Conservation (phyloP, 2,888 invertebrate genomes). For the Nineta flava region DNA sequence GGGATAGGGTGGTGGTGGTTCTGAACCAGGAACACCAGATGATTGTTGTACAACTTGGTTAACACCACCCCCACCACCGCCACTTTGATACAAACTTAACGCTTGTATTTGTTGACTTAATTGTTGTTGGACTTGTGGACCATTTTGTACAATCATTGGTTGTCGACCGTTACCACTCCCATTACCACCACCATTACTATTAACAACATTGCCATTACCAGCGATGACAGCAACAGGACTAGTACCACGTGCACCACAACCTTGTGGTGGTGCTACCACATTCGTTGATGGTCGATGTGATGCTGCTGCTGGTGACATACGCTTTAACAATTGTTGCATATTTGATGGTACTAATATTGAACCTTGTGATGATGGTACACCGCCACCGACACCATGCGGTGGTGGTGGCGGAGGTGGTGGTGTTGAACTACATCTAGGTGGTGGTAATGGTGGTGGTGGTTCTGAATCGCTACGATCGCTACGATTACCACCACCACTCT, state of each 20-base stretch:
- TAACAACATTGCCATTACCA: no score
- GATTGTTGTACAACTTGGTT: conserved; percentile 15
- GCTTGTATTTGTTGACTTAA: conserved; percentile 80
- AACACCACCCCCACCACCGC: conserved; percentile 18
- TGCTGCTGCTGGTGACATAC: conserved; percentile 60
- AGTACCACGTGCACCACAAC: conserved; percentile 35
- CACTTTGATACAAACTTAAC: conserved; percentile 55
- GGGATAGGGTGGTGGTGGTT: conserved; percentile 35
- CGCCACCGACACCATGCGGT: conserved; percentile 16
- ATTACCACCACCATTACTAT: no score
- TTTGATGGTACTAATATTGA: conserved; percentile 38
- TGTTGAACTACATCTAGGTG: conserved; percentile 51
- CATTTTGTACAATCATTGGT: conserved; percentile 71
- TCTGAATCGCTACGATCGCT: conserved; percentile 34
- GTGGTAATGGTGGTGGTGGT: conserved; percentile 52
- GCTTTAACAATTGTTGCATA: conserved; percentile 55
- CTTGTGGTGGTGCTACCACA: conserved; percentile 33
- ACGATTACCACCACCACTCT: no score
- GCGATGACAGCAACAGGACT: conserved; percentile 45
- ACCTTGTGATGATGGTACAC: conserved; percentile 25
- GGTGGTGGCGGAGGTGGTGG: conserved; percentile 43
- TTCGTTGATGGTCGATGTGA: conserved; percentile 51
- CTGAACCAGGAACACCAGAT: conserved; percentile 22
- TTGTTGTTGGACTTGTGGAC: conserved; percentile 70
- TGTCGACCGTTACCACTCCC: conserved; percentile 31